Percentiles rank a stretch among this genome's conserved stretches.
Evolutionary conservation across 2,113 vertebrate genomes (phyloP).

Genomic region (Epinephelus fuscoguttatus): DNA sequence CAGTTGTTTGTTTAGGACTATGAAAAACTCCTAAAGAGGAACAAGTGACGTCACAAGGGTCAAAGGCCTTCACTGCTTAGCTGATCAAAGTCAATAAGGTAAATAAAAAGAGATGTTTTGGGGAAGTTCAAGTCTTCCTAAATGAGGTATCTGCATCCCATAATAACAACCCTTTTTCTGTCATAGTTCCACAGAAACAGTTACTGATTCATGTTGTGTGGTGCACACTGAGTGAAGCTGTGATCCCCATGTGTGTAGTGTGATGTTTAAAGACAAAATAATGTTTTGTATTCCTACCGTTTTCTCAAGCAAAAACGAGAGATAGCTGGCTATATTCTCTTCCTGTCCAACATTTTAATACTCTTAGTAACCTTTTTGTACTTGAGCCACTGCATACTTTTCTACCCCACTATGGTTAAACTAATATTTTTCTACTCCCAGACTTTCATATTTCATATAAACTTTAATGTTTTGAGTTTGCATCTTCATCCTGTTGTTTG

Average conservation of each 20-base stretch:
- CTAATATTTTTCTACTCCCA: conserved; percentile 83
- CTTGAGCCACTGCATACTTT: conserved; percentile 69
- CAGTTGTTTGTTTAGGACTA: neutral
- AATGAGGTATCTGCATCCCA: neutral
- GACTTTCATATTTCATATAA: conserved; percentile 53
- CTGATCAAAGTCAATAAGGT: neutral
- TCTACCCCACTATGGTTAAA: conserved; percentile 73
- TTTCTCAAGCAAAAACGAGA: conserved; percentile 79
- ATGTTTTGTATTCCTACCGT: conserved; percentile 48
- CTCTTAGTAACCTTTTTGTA: conserved; percentile 65
- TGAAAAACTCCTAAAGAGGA: neutral
- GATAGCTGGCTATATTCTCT: conserved; percentile 87
- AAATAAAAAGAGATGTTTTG: neutral
- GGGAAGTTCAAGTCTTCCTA: too few relatives aligned
- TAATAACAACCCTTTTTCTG: neutral
- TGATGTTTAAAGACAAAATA: conserved; percentile 22
- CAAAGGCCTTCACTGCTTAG: neutral
- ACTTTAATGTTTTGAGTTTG: conserved; percentile 35
- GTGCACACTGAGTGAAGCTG: conserved; percentile 40
- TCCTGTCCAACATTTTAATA: conserved; percentile 49
- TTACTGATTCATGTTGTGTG: neutral
- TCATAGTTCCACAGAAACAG: neutral
- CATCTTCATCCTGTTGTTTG: conserved; percentile 32
- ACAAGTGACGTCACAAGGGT: neutral
- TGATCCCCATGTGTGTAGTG: conserved; percentile 28